Evolutionary conservation across 2,797 vertebrate species (phyloP).

Genomic region (Hephaestus fuliginosus): DNA sequence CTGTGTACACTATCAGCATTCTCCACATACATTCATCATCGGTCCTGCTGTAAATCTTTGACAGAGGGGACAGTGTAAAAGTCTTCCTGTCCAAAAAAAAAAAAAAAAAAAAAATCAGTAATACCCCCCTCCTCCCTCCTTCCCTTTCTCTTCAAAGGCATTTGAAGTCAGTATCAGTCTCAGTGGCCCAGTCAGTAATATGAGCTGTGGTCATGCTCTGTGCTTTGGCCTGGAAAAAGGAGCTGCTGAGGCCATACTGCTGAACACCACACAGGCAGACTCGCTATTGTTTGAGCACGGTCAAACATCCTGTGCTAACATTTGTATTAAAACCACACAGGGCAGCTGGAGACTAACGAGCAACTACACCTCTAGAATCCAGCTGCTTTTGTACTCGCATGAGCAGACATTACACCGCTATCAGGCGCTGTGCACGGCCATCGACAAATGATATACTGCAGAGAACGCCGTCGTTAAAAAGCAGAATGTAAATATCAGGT

Average conservation of each 20-base stretch:
- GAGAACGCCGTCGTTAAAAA: constrained; percentile 7
- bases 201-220: constrained; percentile 22
- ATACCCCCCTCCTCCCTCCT: neutral
- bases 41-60: neutral
- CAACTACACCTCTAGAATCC: neutral
- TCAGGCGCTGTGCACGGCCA: neutral
- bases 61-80: neutral
- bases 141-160: no score
- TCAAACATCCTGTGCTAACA: constrained; percentile 49
- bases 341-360: constrained; percentile 17
- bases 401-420: neutral
- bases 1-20: neutral
- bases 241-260: neutral
- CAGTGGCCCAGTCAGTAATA: constrained; percentile 31
- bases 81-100: neutral
- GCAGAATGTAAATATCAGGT: neutral
- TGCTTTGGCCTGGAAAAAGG: constrained; percentile 17
- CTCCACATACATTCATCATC: neutral
- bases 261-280: neutral
- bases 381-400: neutral
- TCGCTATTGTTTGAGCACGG: neutral
- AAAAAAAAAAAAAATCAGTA: neutral
- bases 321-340: constrained; percentile 18
- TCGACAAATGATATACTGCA: neutral
- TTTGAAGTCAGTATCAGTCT: neutral